Evolutionary conservation across 1,140 invertebrate genomes (phyloP).

Genomic region (Ostrea edulis): DNA sequence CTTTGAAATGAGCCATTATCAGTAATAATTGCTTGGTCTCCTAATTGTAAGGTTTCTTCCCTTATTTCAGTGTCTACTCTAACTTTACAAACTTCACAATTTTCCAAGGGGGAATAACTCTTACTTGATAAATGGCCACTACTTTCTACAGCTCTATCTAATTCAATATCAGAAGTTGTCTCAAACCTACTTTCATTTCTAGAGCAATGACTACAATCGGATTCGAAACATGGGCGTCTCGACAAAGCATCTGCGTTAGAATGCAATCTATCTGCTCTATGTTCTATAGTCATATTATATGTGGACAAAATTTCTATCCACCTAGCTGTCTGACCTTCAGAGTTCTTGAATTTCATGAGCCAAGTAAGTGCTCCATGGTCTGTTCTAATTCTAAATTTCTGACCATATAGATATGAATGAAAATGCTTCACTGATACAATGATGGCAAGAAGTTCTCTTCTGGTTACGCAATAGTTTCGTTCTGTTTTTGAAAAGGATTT

Average conservation of each 20-base stretch:
- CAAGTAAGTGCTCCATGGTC: constrained; percentile 67
- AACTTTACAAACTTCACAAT: no score
- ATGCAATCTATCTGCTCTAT: constrained; percentile 27
- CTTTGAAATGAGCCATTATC: no score
- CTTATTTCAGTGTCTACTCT: no score
- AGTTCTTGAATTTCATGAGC: constrained; percentile 59
- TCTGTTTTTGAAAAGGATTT: constrained; percentile 62
- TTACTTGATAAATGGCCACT: not conserved
- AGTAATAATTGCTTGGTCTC: no score
- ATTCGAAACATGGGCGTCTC: constrained; percentile 23
- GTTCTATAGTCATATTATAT: constrained; percentile 40
- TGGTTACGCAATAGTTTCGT: constrained; percentile 78
- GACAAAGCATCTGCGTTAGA: constrained; percentile 43
- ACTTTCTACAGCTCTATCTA: not conserved
- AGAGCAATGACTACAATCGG: not conserved
- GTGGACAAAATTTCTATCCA: constrained; percentile 65
- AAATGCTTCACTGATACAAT: constrained; percentile 55
- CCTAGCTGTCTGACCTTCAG: constrained; percentile 64
- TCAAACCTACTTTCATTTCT: constrained; percentile 15
- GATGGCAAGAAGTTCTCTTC: constrained; percentile 62
- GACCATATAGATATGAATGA: constrained; percentile 63
- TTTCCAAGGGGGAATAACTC: not conserved
- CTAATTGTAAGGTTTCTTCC: no score
- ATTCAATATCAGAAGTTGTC: no score
- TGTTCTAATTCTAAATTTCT: constrained; percentile 59